Conservation (phyloP, 2,113 vertebrate species). For the Pseudopodoces humilis region DNA sequence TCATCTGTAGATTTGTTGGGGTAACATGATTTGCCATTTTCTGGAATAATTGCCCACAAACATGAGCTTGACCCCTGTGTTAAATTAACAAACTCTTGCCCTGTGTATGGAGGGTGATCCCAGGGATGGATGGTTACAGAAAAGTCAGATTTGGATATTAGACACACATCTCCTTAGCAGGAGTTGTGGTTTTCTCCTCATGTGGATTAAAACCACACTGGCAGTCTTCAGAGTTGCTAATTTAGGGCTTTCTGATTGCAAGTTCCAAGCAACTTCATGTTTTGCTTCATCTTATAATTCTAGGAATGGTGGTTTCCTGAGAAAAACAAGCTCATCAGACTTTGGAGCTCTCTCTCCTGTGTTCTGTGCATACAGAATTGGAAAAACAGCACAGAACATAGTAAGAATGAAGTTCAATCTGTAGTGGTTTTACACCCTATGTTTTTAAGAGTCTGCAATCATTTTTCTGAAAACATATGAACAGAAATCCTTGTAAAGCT, state of each 20-base stretch:
- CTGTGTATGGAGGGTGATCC: not conserved
- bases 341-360: not conserved
- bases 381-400: not conserved
- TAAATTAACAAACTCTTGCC: not conserved
- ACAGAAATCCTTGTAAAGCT: not conserved
- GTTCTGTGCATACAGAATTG: not conserved
- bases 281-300: not conserved
- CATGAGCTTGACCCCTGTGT: not conserved
- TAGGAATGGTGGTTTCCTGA: not conserved
- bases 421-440: not conserved
- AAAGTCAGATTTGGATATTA: not conserved
- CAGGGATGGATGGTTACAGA: not conserved
- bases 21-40: not conserved
- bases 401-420: not conserved
- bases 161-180: not conserved
- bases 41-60: not conserved
- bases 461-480: not conserved
- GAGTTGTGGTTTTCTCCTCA: not conserved
- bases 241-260: slow-evolving; percentile 9
- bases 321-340: not conserved
- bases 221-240: not conserved
- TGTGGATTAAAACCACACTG: not conserved
- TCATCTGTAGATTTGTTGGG: not conserved
- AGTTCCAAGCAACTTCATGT: not conserved
- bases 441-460: not conserved